phyloP scores from a whole-genome alignment of 2,797 vertebrate species.

The Anisognathus igniventris region DNA sequence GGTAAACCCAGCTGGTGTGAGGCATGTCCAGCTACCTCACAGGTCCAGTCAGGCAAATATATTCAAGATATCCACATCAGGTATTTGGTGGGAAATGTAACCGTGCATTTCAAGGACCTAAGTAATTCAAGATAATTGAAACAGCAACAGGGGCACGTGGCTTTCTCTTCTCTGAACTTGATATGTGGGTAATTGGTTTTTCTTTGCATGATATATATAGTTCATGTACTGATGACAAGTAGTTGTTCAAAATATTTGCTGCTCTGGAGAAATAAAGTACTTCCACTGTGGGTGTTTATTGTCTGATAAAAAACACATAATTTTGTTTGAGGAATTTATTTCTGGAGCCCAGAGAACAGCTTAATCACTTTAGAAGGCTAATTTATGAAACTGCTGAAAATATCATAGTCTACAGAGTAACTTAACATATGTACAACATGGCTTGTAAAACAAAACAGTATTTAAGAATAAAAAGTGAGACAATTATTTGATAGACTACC shows the following conservation, averaged over 20 bases:
- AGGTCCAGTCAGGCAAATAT: not conserved
- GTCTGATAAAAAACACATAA: not conserved
- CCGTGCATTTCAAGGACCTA: not conserved
- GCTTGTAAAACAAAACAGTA: not conserved
- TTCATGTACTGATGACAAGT: not conserved
- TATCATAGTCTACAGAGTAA: not conserved
- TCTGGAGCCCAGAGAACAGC: not conserved
- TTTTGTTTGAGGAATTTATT: not conserved
- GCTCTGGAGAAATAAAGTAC: not conserved
- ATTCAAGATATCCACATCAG: not conserved
- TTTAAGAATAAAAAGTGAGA: not conserved
- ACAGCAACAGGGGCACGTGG: not conserved
- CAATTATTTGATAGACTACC: not conserved
- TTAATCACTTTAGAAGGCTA: not conserved
- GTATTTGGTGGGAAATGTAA: not conserved
- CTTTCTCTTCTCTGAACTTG: not conserved
- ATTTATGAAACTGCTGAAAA: not conserved
- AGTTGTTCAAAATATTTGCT: not conserved
- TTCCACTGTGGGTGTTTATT: not conserved
- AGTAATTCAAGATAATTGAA: not conserved
- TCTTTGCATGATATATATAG: not conserved
- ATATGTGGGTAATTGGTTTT: not conserved
- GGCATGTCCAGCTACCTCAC: not conserved
- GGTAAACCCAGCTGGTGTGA: not conserved
- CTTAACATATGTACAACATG: not conserved